Percentiles rank a stretch among this genome's conserved stretches.
These are phyloP conservation scores for Penaeus vannamei DNA, from an alignment of 1,140 invertebrate genomes.

Conservation along the genomic window DNA sequence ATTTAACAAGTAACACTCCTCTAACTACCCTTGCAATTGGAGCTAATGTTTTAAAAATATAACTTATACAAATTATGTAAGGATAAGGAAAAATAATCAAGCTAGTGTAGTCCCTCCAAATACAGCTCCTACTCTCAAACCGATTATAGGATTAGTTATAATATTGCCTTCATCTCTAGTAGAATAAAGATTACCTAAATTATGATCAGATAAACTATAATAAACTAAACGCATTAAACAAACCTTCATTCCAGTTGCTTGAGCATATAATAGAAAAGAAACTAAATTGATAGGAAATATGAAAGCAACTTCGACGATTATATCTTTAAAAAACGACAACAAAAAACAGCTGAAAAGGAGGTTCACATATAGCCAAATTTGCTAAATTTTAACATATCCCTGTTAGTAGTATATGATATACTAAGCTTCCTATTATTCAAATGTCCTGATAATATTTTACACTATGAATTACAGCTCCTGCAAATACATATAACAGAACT, in stretches of 20 bases:
- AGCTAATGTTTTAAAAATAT: background rate
- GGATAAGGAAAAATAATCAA: slow-evolving; percentile 5
- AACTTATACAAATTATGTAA: slow-evolving; percentile 25
- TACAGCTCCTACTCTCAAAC: slow-evolving; percentile 3
- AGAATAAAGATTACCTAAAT: background rate
- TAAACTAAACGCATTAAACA: background rate
- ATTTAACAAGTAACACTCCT: slow-evolving; percentile 21
- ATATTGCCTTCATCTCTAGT: slow-evolving; percentile 1
- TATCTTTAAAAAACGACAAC: slow-evolving; percentile 42
- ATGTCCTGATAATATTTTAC: slow-evolving; percentile 29
- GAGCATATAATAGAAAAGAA: background rate
- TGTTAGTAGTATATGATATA: background rate
- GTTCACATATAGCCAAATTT: too few species aligned
- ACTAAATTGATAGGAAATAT: slow-evolving; percentile 22
- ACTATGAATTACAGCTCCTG: slow-evolving; percentile 39
- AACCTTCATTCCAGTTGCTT: slow-evolving; percentile 7
- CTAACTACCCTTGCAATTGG: background rate
- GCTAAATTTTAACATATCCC: background rate
- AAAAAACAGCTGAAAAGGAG: slow-evolving; percentile 33
- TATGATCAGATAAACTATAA: background rate
- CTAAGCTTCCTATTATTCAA: slow-evolving; percentile 2
- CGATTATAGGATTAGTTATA: background rate
- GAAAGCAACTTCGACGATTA: slow-evolving; percentile 40
- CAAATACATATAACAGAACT: slow-evolving; percentile 35
- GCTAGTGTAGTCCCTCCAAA: background rate